Evolutionary conservation across 2,888 invertebrate species (phyloP), one percentile per base, ranked within the genome.

Genomic region (Polietes domitor): DNA sequence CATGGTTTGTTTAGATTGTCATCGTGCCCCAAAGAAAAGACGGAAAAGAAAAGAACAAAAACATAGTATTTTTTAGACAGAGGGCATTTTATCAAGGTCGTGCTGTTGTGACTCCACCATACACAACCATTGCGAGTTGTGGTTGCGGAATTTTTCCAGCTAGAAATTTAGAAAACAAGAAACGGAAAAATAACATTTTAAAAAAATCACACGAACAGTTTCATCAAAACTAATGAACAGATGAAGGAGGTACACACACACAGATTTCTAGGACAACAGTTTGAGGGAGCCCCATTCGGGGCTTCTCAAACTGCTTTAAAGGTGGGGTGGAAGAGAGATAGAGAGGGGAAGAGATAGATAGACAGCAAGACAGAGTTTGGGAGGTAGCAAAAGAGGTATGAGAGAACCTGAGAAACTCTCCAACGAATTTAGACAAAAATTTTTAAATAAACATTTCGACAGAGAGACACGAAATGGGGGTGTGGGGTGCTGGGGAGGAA

Each of bases 81-180:
- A 21, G 24, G 53, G 19, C 10, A 68, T 61, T 24, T 26, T 12
- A 24, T 63, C 63, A 72, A 21, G 19, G 9, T 72, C 28, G 9
- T 63, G 32, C 41, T 55, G 61, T 50, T 75, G 32, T 50, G 21
- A 65, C 43, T 72, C 72, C 43, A 32, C 50, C 28, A 65, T 63
- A 26, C 24, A 12, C 58, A 32, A 43, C 41, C 99, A 99, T 91
- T 99, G 98, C 0, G 97, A 97, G 92, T 99, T 99, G 93, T 99
- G 98, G 93, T 98, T 97, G n/a, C 98, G 95, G 93, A 99, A 99
- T 87, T 98, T 96, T 92, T 99, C 99, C 89, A 95, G 93, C 93
- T 94, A 83, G 12, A 82, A 74, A 41, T 65, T 63, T 65, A 65
- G 43, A 37, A 79, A 68, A 68, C 43, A 68, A 68, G 37, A 41